phyloP scores from a whole-genome alignment of 2,888 invertebrate species.

The Dryobotodes eremita region DNA sequence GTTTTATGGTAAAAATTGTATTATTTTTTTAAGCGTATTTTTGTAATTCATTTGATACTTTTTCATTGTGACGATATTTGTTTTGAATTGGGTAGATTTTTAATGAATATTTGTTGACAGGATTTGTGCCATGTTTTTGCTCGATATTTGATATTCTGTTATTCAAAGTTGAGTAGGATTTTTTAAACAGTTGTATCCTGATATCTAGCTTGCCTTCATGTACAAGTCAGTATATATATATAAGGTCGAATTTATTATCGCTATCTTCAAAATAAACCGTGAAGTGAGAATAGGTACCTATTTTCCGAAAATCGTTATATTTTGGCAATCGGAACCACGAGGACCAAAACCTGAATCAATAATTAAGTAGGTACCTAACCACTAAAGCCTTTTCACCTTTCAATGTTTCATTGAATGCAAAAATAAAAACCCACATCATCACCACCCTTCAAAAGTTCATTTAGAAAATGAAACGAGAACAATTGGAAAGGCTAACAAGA shows the following conservation, averaged over 20 bases:
- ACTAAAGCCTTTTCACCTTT: neutral
- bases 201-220: neutral
- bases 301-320: neutral
- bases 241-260: neutral
- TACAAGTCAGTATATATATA: neutral
- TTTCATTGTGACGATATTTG: neutral
- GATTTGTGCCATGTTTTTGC: neutral
- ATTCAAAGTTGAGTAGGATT: neutral
- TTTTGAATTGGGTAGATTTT: constrained; percentile 13
- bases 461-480: constrained; percentile 23
- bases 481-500: constrained; percentile 1
- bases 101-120: constrained; percentile 19
- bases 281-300: neutral
- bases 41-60: constrained; percentile 18
- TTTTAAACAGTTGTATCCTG: neutral
- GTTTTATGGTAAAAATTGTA: constrained; percentile 6
- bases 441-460: neutral
- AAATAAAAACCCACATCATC: neutral
- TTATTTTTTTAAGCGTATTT: constrained; percentile 6
- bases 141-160: neutral
- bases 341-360: neutral
- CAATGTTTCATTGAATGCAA: neutral
- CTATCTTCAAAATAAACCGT: neutral
- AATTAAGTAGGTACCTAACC: neutral
- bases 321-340: neutral